Conservation (phyloP, 2,113 vertebrate genomes). For the Rana temporaria region DNA sequence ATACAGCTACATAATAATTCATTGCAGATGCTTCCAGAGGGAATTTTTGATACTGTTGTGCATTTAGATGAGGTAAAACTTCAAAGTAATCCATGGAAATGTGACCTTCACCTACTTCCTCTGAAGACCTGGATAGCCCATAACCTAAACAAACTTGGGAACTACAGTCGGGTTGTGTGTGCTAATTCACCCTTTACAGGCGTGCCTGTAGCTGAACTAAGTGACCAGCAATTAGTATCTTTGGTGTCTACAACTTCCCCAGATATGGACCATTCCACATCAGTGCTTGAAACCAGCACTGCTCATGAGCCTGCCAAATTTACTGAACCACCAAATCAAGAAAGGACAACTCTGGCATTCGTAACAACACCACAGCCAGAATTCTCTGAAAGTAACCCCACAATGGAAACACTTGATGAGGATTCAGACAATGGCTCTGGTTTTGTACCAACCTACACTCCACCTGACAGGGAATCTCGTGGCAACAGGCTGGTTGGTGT, state of each 20-base stretch:
- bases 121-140: slow-evolving; percentile 80
- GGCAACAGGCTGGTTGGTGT: slow-evolving; percentile 70
- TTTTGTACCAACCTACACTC: not conserved
- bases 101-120: slow-evolving; percentile 80
- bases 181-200: slow-evolving; percentile 67
- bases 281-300: not conserved
- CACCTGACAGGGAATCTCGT: slow-evolving; percentile 10
- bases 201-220: slow-evolving; percentile 66
- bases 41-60: slow-evolving; percentile 76
- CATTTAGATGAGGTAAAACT: slow-evolving; percentile 75
- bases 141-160: slow-evolving; percentile 72
- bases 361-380: slow-evolving; percentile 45
- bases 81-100: slow-evolving; percentile 89
- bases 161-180: slow-evolving; percentile 75
- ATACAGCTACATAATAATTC: slow-evolving; percentile 86
- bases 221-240: slow-evolving; percentile 16
- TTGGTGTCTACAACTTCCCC: not conserved
- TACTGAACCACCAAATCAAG: fast-evolving
- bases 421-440: not conserved
- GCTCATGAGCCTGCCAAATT: fast-evolving
- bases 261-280: not conserved
- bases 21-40: slow-evolving; percentile 75
- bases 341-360: not conserved
- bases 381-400: not conserved
- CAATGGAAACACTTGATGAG: not conserved